These are phyloP conservation scores for Panthera leo DNA, from an alignment of 2,113 vertebrate genomes.

Conservation along the genomic window DNA sequence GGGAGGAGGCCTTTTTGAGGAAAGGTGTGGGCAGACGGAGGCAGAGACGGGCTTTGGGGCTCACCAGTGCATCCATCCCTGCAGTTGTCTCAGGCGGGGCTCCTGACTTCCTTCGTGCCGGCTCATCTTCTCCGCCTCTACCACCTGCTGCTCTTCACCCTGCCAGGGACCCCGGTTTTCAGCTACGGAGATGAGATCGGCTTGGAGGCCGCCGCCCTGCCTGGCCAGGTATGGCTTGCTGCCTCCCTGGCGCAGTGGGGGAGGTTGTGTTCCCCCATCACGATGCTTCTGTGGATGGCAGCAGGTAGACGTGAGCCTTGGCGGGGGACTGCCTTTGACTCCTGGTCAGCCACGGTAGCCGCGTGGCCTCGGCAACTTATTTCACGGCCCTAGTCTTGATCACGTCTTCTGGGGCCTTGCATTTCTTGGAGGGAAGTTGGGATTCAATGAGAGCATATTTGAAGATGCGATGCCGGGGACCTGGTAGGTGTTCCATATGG, in stretches of 20 bases:
- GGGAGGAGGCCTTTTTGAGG: neutral
- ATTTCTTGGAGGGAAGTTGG: neutral
- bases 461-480: neutral
- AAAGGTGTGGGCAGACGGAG: neutral
- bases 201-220: conserved; percentile 70
- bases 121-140: conserved; percentile 83
- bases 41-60: neutral
- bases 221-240: conserved; percentile 69
- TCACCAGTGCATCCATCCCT: neutral
- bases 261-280: neutral
- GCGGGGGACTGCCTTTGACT: rapidly evolving
- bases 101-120: conserved; percentile 77
- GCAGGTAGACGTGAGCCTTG: neutral
- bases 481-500: neutral
- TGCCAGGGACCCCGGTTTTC: conserved; percentile 91
- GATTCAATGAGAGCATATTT: neutral
- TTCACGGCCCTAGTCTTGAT: neutral
- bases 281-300: neutral
- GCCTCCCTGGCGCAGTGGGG: neutral
- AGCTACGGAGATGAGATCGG: conserved; percentile 92
- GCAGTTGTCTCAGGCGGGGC: conserved; percentile 68
- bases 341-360: neutral
- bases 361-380: neutral
- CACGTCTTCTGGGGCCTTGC: neutral
- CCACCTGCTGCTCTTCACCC: conserved; percentile 90